phyloP scores from a whole-genome alignment of 1,140 invertebrate genomes.

The Aphelenchoides fujianensis region DNA sequence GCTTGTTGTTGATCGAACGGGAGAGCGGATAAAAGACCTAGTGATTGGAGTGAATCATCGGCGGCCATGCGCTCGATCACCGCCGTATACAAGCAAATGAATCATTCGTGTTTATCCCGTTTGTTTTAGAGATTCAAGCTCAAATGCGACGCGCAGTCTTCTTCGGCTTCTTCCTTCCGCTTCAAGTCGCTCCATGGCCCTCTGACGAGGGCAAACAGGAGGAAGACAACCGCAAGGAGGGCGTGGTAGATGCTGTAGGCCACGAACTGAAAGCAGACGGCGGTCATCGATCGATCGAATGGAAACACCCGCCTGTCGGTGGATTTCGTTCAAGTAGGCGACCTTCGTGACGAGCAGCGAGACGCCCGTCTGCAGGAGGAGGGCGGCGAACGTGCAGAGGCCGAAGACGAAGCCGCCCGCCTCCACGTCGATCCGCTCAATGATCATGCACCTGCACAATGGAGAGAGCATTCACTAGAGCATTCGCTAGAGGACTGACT shows the following conservation, averaged over 20 bases:
- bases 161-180: background rate
- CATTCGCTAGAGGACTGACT: conserved; percentile 65
- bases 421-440: background rate
- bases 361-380: background rate
- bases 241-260: background rate
- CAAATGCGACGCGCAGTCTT: no score
- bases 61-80: no score
- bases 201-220: background rate
- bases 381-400: background rate
- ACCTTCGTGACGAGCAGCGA: conserved; percentile 2
- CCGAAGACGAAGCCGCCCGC: conserved; percentile 1
- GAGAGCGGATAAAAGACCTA: no score
- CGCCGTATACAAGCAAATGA: no score
- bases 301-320: background rate
- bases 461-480: background rate
- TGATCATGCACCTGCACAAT: conserved; percentile 6
- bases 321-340: background rate
- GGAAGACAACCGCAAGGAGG: background rate
- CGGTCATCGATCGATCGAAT: background rate
- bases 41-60: no score
- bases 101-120: no score
- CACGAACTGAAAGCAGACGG: background rate
- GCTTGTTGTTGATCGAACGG: background rate
- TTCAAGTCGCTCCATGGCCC: background rate
- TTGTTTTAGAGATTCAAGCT: no score